A percentile compares a stretch with the other conserved stretches of the same genome.
Conservation (phyloP, 2,113 vertebrate genomes). For the Esox niger region DNA sequence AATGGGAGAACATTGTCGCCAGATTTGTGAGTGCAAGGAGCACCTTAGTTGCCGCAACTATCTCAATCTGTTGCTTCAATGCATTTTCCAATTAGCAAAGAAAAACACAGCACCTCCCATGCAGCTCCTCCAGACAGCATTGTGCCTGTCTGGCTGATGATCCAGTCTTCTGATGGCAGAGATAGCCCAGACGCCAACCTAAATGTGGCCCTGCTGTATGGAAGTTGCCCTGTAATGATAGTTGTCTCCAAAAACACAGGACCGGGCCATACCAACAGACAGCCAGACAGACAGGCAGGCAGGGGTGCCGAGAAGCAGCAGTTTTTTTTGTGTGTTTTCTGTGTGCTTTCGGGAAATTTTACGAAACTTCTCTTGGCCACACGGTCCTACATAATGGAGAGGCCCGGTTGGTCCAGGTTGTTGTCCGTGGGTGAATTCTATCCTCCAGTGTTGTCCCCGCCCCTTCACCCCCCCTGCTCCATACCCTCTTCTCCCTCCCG, state of each 20-base stretch:
- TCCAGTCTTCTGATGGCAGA: slow-evolving; percentile 67
- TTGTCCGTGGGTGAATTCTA: slow-evolving; percentile 46
- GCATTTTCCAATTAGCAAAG: neutral
- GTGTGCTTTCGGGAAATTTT: slow-evolving; percentile 11
- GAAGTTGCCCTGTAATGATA: slow-evolving; percentile 67
- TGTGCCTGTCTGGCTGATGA: slow-evolving; percentile 60
- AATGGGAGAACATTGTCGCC: no score
- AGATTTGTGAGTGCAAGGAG: no score
- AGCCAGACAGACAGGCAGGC: slow-evolving; percentile 24
- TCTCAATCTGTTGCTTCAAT: neutral
- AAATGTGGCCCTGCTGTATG: slow-evolving; percentile 63
- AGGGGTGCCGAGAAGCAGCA: slow-evolving; percentile 18
- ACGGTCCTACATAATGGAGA: slow-evolving; percentile 18
- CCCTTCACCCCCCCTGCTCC: neutral
- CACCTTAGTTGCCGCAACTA: neutral
- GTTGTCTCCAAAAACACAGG: slow-evolving; percentile 70
- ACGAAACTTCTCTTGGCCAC: slow-evolving; percentile 26
- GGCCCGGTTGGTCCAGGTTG: slow-evolving; percentile 28
- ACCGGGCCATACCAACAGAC: slow-evolving; percentile 32
- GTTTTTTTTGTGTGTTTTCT: neutral
- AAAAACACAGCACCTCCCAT: neutral
- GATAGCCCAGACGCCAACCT: slow-evolving; percentile 73
- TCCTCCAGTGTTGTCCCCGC: slow-evolving; percentile 36
- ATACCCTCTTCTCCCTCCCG: slow-evolving; percentile 1
- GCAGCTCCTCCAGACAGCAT: slow-evolving; percentile 44